Base-by-base conservation (phyloP, 2,113 vertebrate species). In the Oreochromis spilurus region DNA sequence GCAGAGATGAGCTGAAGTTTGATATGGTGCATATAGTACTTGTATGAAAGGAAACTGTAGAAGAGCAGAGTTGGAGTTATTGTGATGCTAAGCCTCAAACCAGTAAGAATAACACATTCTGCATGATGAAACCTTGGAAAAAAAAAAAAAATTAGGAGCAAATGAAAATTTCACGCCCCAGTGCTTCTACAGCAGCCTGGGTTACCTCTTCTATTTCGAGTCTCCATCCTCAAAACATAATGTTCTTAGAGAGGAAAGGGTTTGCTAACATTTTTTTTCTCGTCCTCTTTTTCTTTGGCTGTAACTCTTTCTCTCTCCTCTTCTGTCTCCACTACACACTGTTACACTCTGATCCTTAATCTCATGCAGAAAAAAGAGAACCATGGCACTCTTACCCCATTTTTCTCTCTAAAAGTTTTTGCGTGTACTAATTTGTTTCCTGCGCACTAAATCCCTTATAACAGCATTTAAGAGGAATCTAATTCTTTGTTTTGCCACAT, bases 101-200 rank as follows among this genome's bases (percentile, higher is more conserved):
- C 81, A 24, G 83, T 91, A 60, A 88, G 90, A 79, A 84, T 78
- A 84, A 91, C 88, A 82, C 67, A 86, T 84, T 93, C 78, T 82
- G 83, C 53, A 84, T 87, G 52, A 87, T 82, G 91, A 88, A 93
- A 83, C 81, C 60, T 85, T 81, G 72, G 48, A n/a, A n/a, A 82
- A 54, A 84, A 34, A 70, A 82, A 83, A 70, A 92, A 82, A 53
- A 86, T 84, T 26, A 9, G 80, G 50, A 92, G 79, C 84, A 93
- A 93, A 92, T 93, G 80, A 82, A 91, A 89, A 91, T 92, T 90
- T 95, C 88, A 94, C 84, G 88, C 67, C 85, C 79, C 85, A 86
- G 13, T 92, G 84, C 80, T 24, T 91, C 81, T 72, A 81, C 43
- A 79, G 58, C 52, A 55, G 84, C 29, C 54, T 53, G 48, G 48